Conservation (phyloP, 2,113 vertebrate species). For the Pseudonaja textilis region DNA sequence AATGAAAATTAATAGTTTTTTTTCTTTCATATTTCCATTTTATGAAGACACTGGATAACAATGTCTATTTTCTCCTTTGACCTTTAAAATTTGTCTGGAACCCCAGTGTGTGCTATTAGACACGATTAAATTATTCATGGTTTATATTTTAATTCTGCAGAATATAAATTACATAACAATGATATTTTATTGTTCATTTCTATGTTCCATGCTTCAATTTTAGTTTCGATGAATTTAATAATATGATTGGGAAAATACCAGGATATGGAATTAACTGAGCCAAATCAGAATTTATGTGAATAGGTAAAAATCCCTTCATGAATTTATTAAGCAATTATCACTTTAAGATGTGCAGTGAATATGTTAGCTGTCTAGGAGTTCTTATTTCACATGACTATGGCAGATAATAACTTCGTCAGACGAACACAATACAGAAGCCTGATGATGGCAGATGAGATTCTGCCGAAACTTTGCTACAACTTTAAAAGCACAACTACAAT, state of each 20-base stretch:
- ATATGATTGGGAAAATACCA: background rate
- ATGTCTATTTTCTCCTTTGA: background rate
- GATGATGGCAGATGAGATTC: no score
- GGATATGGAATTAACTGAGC: background rate
- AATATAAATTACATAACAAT: background rate
- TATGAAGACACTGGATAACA: background rate
- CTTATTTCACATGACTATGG: background rate
- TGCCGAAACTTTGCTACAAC: no score
- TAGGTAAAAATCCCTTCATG: background rate
- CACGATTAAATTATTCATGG: background rate
- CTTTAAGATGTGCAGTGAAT: background rate
- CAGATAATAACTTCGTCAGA: background rate
- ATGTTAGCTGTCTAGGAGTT: background rate
- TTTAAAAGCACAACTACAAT: no score
- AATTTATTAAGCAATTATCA: background rate
- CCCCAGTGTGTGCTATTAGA: background rate
- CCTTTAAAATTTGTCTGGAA: background rate
- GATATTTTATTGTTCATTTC: background rate
- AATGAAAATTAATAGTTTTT: background rate
- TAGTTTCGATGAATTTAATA: background rate
- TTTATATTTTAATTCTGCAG: background rate
- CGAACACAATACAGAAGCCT: no score
- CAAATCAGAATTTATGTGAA: background rate
- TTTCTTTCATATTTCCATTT: background rate
- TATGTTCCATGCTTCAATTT: background rate